phyloP scores from a whole-genome alignment of 2,797 vertebrate species.

The Kryptolebias ocellatus region DNA sequence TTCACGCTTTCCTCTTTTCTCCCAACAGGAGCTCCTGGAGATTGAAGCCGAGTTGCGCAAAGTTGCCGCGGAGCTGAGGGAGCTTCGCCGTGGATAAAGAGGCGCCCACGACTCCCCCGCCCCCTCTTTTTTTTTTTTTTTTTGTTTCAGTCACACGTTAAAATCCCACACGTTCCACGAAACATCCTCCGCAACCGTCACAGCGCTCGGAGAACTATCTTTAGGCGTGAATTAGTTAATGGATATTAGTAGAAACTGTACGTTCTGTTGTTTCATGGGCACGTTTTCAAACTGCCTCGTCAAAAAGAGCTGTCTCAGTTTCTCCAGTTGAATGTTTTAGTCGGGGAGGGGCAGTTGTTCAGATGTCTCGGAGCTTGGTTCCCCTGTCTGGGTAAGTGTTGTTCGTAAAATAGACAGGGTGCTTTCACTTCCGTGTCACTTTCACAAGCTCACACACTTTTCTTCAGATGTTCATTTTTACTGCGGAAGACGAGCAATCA shows the following conservation, averaged over 20 bases:
- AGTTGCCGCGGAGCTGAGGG: conserved; percentile 81
- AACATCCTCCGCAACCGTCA: conserved; percentile 41
- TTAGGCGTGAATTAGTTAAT: conserved; percentile 30
- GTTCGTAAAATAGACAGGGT: conserved; percentile 40
- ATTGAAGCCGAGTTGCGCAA: conserved; percentile 82
- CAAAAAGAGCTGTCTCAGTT: conserved; percentile 7
- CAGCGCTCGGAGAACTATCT: conserved; percentile 45
- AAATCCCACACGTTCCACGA: conserved; percentile 35
- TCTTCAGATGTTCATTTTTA: conserved; percentile 36
- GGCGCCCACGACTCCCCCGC: conserved; percentile 11
- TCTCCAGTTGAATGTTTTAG: conserved; percentile 1
- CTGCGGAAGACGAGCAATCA: conserved; percentile 27
- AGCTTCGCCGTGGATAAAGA: conserved; percentile 80
- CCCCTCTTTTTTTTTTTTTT: conserved; percentile 5
- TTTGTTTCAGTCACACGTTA: conserved; percentile 42
- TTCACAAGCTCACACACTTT: conserved; percentile 54
- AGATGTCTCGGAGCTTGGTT: conserved; percentile 11
- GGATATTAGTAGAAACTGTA: conserved; percentile 40
- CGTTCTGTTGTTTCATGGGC: conserved; percentile 19
- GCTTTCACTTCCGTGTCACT: conserved; percentile 27
- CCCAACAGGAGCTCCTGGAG: conserved; percentile 79
- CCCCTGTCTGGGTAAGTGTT: conserved; percentile 35
- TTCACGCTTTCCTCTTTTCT: not conserved
- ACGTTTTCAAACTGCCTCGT: conserved; percentile 19
- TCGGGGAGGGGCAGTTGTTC: conserved; percentile 5